Conservation (phyloP, 2,113 vertebrate genomes). For the Zosterops lateralis region DNA sequence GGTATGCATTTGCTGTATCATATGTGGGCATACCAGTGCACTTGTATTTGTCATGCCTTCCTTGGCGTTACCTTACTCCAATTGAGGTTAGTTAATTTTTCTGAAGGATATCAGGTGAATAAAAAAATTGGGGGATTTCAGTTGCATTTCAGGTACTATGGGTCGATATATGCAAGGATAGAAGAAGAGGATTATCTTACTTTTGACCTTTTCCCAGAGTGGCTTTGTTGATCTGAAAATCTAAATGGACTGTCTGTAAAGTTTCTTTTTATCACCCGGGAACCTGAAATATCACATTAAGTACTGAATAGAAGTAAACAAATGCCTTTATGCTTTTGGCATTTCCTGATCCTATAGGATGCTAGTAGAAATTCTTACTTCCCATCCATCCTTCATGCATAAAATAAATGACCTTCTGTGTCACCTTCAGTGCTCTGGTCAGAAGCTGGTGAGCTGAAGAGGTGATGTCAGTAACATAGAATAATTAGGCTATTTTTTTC, state of each 20-base stretch:
- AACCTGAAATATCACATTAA: background rate
- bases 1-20: fast-evolving
- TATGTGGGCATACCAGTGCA: background rate
- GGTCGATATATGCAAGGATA: background rate
- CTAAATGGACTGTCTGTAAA: background rate
- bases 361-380: background rate
- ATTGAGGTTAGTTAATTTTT: background rate
- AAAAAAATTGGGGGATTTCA: background rate
- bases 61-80: background rate
- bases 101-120: background rate
- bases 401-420: background rate
- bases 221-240: background rate
- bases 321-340: background rate
- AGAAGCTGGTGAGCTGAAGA: background rate
- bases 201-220: background rate
- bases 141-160: background rate
- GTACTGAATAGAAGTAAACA: background rate
- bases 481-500: background rate
- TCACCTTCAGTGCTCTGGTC: background rate
- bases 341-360: background rate
- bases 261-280: background rate
- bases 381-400: fast-evolving
- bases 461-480: background rate
- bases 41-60: background rate
- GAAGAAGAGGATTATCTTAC: background rate